These are phyloP conservation scores for Acholoe squamosa DNA, from an alignment of 2,888 invertebrate genomes.

Conservation along the genomic window DNA sequence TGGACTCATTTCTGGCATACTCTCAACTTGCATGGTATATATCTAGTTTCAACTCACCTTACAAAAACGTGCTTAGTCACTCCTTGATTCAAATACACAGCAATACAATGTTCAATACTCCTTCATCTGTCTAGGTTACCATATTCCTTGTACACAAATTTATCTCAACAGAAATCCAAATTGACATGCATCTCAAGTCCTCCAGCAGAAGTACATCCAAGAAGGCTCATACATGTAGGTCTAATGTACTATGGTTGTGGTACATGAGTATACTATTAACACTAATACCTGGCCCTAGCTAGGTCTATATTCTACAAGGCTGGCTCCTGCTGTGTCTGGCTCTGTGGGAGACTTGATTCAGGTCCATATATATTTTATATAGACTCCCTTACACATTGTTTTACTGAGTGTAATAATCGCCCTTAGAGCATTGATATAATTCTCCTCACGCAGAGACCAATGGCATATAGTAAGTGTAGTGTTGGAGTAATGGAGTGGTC, in stretches of 20 bases:
- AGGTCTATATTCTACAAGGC: constrained; percentile 9
- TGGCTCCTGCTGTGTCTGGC: background rate
- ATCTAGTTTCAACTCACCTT: too few relatives aligned
- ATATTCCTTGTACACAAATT: background rate
- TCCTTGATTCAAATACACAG: too few relatives aligned
- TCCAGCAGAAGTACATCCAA: background rate
- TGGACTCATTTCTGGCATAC: too few relatives aligned
- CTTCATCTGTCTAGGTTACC: too few relatives aligned
- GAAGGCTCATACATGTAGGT: background rate
- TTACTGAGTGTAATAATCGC: background rate
- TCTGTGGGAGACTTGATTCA: background rate
- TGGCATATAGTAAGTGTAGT: background rate
- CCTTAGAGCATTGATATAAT: background rate
- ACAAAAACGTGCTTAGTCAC: too few relatives aligned
- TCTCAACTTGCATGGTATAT: too few relatives aligned
- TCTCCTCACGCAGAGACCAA: background rate
- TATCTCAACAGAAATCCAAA: background rate
- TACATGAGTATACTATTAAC: background rate
- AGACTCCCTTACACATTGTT: background rate
- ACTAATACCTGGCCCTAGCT: background rate
- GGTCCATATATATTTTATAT: background rate
- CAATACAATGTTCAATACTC: too few relatives aligned
- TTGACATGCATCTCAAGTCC: background rate
- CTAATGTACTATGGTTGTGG: background rate
- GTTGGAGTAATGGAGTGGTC: background rate